Conservation (phyloP, 1,140 invertebrate species). For the Neuroterus valhalla region DNA sequence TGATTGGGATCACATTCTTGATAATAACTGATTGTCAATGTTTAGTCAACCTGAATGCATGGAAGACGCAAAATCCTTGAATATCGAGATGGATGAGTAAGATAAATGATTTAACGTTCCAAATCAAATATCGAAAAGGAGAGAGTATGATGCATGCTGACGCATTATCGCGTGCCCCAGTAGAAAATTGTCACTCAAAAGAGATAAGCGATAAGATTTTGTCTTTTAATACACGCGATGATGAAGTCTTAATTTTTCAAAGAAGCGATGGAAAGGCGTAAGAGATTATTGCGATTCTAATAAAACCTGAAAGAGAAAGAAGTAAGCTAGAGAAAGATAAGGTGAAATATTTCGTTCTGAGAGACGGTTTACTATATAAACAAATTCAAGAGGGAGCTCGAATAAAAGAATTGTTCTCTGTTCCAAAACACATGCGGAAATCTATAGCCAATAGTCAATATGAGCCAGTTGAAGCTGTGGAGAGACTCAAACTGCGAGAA, state of each 20-base stretch:
- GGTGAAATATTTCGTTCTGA: too few relatives aligned
- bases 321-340: neutral
- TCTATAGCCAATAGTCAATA: slow-evolving; percentile 31
- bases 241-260: slow-evolving; percentile 37
- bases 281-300: slow-evolving; percentile 11
- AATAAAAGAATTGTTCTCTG: neutral
- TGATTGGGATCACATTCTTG: slow-evolving; percentile 44
- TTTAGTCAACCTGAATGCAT: slow-evolving; percentile 35
- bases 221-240: slow-evolving; percentile 31
- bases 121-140: neutral
- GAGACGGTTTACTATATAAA: too few relatives aligned
- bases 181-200: slow-evolving; percentile 30
- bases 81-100: slow-evolving; percentile 37
- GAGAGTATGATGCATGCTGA: too few relatives aligned
- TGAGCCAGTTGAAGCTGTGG: slow-evolving; percentile 38
- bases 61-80: too few relatives aligned
- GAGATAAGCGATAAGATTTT: slow-evolving; percentile 12
- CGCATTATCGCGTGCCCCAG: too few relatives aligned
- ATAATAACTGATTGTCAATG: slow-evolving; percentile 45
- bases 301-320: neutral
- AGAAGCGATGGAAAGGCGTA: neutral
- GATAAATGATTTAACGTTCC: slow-evolving; percentile 9
- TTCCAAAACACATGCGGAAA: slow-evolving; percentile 39
- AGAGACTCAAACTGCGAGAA: neutral
- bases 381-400: too few relatives aligned